Base-by-base conservation (phyloP, 2,888 invertebrate genomes). In the Drosophila mayaguana region DNA sequence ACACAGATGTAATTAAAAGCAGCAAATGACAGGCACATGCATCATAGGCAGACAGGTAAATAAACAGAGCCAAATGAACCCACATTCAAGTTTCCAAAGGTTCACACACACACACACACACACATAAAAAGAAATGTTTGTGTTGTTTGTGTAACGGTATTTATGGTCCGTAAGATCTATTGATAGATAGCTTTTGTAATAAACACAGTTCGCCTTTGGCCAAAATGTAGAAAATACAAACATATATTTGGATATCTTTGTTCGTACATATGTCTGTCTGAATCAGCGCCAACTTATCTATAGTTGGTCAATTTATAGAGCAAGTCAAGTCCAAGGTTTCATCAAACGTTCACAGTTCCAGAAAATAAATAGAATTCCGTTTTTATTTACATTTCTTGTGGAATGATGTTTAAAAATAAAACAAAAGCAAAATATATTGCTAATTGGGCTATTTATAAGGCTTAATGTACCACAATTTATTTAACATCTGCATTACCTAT, bases 1-100 rank as follows among this genome's bases (percentile, higher is more conserved):
- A 45, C 53, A 55, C 74, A 72, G 66, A 53, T 86, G 84, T 83
- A 90, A 90, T 84, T 84, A 84, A 90, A 89, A 88, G 69, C 70
- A 25, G 61, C 69, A 88, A 88, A 88, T 85, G 83, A 83, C 90
- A 78, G 79, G 59, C 72, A 62, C 88, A 75, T 88, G 72, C 70
- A 86, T 77, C 87, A 70, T 55, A 67, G 62, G 53, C 72, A 46
- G 63, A 60, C 45, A 63, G 84, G 78, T 62, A 86, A 69, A 80
- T 57, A 78, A 59, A 57, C 57, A 48, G 42, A 42, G 22, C 53
- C 48, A 38, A 25, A 38, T 40, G 46, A 25, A 38, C 43, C 32
- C 34, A 63, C 55, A 54, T 42, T 45, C 45, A 16, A 7, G 20
- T 42, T 60, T 38, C 34, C 25, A 53, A 50, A 64, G 62, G 59